phyloP scores from a whole-genome alignment of 2,797 vertebrate genomes.

The Monodelphis domestica region DNA sequence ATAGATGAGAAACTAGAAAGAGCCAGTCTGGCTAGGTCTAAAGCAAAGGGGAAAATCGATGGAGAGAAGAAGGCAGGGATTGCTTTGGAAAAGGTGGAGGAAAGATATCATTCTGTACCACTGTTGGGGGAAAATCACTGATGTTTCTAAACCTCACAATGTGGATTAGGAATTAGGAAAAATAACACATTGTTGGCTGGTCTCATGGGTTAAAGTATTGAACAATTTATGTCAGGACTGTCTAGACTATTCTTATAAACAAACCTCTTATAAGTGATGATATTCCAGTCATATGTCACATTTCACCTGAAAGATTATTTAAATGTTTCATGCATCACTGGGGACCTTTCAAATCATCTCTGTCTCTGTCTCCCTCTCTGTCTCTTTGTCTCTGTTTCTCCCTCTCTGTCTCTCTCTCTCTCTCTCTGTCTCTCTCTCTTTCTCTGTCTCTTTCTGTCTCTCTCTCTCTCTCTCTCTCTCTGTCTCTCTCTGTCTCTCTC shows the following conservation, averaged over 20 bases:
- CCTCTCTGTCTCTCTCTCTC: no score
- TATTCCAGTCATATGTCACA: neutral
- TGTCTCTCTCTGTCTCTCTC: neutral
- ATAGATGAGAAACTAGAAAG: conserved; percentile 14
- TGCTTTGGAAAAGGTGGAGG: neutral
- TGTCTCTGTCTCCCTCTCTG: neutral
- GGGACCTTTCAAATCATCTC: neutral
- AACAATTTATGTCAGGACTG: neutral
- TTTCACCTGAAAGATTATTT: conserved; percentile 29
- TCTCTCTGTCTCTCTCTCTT: neutral
- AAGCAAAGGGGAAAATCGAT: neutral
- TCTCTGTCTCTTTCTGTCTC: no score
- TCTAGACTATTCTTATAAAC: conserved; percentile 1
- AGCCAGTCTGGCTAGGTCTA: neutral
- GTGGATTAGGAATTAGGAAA: neutral
- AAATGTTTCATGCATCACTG: neutral
- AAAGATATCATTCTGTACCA: neutral
- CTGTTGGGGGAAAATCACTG: neutral
- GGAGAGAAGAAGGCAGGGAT: neutral
- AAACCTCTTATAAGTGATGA: neutral
- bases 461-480: neutral
- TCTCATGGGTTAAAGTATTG: neutral
- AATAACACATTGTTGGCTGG: neutral
- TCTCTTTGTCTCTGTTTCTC: neutral
- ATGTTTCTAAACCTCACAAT: neutral